phyloP scores from a whole-genome alignment of 2,888 invertebrate species.

The Drosophila anceps region DNA sequence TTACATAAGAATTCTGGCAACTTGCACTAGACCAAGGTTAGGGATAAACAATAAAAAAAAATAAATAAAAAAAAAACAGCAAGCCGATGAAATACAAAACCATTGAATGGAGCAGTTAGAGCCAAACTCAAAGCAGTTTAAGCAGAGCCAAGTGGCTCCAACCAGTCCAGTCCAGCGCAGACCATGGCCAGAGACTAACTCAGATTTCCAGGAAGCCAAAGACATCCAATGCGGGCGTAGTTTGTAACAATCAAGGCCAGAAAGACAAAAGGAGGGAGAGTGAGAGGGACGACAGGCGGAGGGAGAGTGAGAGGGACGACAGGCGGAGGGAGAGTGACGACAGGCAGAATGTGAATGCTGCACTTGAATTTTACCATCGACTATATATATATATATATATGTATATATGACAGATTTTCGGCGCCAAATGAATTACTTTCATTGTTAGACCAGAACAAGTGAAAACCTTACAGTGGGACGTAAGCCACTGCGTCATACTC shows the following conservation, averaged over 20 bases:
- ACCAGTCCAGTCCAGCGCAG: slow-evolving; percentile 36
- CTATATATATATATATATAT: slow-evolving; percentile 4
- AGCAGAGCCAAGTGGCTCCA: slow-evolving; percentile 43
- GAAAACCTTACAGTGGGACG: neutral
- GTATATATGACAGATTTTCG: slow-evolving; percentile 30
- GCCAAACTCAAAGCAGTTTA: slow-evolving; percentile 18
- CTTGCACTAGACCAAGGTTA: slow-evolving; percentile 6
- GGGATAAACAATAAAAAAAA: slow-evolving; percentile 45
- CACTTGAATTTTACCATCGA: slow-evolving; percentile 36
- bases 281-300: neutral
- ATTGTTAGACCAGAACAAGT: slow-evolving; percentile 22
- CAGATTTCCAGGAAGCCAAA: slow-evolving; percentile 45
- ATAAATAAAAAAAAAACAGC: neutral
- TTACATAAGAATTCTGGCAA: slow-evolving; percentile 47
- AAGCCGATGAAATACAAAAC: slow-evolving; percentile 38
- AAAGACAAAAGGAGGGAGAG: neutral
- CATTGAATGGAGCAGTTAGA: slow-evolving; percentile 20
- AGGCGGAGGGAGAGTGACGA: too few relatives aligned
- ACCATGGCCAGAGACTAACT: slow-evolving; percentile 11
- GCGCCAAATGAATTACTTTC: slow-evolving; percentile 42
- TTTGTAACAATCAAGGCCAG: slow-evolving; percentile 44
- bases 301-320: neutral
- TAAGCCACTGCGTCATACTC: neutral
- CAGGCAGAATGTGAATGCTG: slow-evolving; percentile 14
- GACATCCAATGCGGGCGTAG: neutral